A percentile compares a stretch with the other conserved stretches of the same genome.
Conservation (phyloP, 1,140 invertebrate species). For the Penaeus indicus region DNA sequence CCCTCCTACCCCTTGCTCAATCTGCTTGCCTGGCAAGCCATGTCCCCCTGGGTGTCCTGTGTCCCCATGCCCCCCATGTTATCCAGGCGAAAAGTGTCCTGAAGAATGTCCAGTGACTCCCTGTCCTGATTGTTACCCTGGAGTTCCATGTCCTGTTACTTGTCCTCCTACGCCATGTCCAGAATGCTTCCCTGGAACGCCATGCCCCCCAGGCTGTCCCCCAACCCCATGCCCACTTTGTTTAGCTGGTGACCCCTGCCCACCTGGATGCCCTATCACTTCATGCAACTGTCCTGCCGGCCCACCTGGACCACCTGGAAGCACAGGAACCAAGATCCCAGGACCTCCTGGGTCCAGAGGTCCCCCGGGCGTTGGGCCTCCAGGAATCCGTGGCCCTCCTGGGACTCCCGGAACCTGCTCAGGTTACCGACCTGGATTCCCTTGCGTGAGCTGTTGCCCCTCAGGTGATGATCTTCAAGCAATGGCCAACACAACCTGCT, state of each 20-base stretch:
- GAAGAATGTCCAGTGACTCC: conserved; percentile 34
- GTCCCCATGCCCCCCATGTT: conserved; percentile 26
- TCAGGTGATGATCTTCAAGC: neutral
- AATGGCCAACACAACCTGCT: neutral
- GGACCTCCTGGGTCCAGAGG: conserved; percentile 20
- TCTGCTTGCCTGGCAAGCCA: neutral
- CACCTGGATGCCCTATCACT: neutral
- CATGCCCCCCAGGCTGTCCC: conserved; percentile 24
- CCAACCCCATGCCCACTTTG: neutral
- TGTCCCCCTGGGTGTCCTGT: conserved; percentile 18
- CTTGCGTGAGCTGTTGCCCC: neutral
- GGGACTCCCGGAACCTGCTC: conserved; percentile 17
- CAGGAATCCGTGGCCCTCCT: conserved; percentile 18
- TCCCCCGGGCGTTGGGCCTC: neutral
- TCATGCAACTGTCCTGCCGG: neutral
- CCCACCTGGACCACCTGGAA: conserved; percentile 15
- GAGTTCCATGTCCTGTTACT: conserved; percentile 15
- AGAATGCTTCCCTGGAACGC: neutral
- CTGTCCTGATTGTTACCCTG: conserved; percentile 30
- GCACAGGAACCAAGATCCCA: neutral
- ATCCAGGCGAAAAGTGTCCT: conserved; percentile 30
- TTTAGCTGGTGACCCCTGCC: neutral
- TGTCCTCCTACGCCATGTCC: conserved; percentile 41
- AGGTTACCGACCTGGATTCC: neutral
- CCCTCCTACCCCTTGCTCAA: conserved; percentile 8